Evolutionary conservation across 2,113 vertebrate species (phyloP), one percentile per base, ranked within the genome.

Genomic region (Isichthys henryi): DNA sequence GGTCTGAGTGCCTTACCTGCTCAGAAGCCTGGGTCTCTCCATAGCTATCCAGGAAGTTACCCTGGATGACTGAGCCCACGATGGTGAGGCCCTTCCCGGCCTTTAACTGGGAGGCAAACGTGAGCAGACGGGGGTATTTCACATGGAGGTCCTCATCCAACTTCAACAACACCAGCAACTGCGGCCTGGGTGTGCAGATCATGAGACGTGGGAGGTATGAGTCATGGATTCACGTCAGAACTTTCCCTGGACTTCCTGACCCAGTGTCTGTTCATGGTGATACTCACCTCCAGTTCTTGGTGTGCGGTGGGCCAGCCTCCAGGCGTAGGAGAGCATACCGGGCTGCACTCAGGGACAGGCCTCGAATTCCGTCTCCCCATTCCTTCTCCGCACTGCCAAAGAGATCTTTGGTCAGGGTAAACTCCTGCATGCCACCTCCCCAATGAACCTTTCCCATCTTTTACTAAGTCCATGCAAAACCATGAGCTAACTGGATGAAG

Each of bases 61-160:
- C 98, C 92, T 99, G 97, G 91, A 99, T 96, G 86, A 97, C 97
- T 0, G 98, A 98, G 46, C 98, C 98, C 87, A 99, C 97, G 0
- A 99, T 99, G 80, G 98, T 99, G 90, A 99, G 94, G 89, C 98
- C 98, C 91, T 99, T 99, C 89, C 98, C 98, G 0, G 98, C 98
- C 93, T 99, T 99, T 66, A 99, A 94, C 94, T 99, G 98, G 7
- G 98, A 99, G 53, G 98, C 98, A 89, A 99, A 99, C 21, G 98
- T 99, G 89, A 99, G 96, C 93, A 99, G 93, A 27, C 98, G 95
- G 0, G 98, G 98, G 92, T 99, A 98, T 92, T 99, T 99, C 3
- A 99, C 98, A 23, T 99, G 98, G 80, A 99, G 95, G 91, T 99
- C 98, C 91, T 99, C 98, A 83, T 99, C 98, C 77, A 99, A 94